Percentiles rank a stretch among this genome's conserved stretches.
phyloP scores from a whole-genome alignment of 2,888 invertebrate species.

The Chydorus sphaericus region DNA sequence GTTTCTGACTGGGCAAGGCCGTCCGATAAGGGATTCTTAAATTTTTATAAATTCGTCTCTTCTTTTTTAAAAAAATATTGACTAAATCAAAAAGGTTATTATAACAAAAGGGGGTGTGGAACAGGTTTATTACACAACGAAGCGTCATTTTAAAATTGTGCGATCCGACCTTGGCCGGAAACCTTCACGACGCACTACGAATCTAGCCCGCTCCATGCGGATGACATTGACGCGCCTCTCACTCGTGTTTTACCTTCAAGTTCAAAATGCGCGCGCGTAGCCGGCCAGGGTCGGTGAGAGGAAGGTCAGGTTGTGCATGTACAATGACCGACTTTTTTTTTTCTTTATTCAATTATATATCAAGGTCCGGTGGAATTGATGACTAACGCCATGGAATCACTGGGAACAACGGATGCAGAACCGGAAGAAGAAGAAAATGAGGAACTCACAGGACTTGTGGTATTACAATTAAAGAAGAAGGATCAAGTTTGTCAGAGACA shows the following conservation, averaged over 20 bases:
- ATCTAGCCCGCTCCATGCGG: neutral
- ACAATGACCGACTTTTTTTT: neutral
- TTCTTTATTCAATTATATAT: neutral
- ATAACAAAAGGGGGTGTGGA: too few species aligned
- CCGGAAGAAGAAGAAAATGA: too few species aligned
- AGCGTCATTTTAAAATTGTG: neutral
- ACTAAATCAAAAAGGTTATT: too few species aligned
- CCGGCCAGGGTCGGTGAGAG: neutral
- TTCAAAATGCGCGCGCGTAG: too few species aligned
- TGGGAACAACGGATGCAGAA: neutral
- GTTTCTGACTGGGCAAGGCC: too few species aligned
- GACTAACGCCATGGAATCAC: neutral
- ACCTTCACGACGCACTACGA: constrained; percentile 2
- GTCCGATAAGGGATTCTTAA: neutral
- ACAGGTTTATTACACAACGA: too few species aligned
- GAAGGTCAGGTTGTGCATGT: neutral
- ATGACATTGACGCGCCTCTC: constrained; percentile 3
- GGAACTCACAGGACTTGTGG: constrained; percentile 5
- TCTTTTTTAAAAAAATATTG: too few species aligned
- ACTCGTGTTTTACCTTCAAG: neutral
- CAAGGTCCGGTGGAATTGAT: neutral
- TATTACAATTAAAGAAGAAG: neutral
- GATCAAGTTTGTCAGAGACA: constrained; percentile 23
- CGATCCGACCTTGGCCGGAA: constrained; percentile 9
- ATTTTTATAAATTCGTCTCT: too few species aligned